Base-by-base conservation (phyloP, 2,113 vertebrate species). In the Cynocephalus volans region DNA sequence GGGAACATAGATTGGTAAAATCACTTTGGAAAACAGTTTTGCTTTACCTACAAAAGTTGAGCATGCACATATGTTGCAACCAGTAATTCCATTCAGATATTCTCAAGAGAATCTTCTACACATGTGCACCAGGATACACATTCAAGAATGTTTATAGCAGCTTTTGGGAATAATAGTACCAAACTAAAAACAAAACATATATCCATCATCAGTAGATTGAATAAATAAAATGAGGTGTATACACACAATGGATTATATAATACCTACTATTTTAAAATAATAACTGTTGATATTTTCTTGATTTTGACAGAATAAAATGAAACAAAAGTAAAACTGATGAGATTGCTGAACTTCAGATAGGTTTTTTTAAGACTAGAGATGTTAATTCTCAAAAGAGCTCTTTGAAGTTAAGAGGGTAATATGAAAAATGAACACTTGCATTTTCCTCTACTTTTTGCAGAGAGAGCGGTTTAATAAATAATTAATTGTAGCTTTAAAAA, bases 201-300 rank as follows among this genome's bases (percentile, higher is more conserved):
- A 31, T 36, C 21, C 17, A 12, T 56, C 24, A 79, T 52, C 6
- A 26, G 31, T 17, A 93, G 58, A 84, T 23, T 70, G n/a, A 82
- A 62, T 58, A 86, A 87, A 81, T 56, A 75, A 92, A 75, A 31
- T 36, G 4, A 24, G 11, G n/a, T 13, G 2, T 60, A 75, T 36
- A 8, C 9, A 69, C 18, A 48, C 21, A 36, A 45, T 60, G 4
- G 26, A 31, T 70, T 85, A 76, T 86, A 41, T 5, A 52, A 60
- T 65, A 48, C 3, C 52, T 50, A 72, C 62, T 50, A 73, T n/a
- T 93, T 79, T 90, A 41, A 93, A 73, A 58, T 82, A 88, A 92
- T 58, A 58, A 48, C 12, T 36, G 48, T n/a, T 87, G 36, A 26
- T 77, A 92, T 88, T 77, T 41, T 8, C 45, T 84, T 73, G 56